Percentiles rank a stretch among this genome's conserved stretches.
Evolutionary conservation across 2,888 invertebrate species (phyloP).

Genomic region (Clepsis dumicolana): DNA sequence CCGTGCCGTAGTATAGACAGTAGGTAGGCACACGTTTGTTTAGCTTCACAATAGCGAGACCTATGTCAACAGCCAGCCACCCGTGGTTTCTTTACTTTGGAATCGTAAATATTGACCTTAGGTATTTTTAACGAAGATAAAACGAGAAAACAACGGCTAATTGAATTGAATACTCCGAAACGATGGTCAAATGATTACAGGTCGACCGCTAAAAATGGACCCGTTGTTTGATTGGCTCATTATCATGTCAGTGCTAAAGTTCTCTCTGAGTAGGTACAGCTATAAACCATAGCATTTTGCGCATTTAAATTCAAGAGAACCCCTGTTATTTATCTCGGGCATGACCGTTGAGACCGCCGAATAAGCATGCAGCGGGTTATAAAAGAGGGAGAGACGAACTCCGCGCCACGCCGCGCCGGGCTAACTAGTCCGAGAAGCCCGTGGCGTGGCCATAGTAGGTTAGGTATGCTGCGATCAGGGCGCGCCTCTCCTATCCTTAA

Average conservation of each 20-base stretch:
- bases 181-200: conserved; percentile 67
- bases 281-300: neutral
- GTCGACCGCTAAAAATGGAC: conserved; percentile 68
- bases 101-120: conserved; percentile 77
- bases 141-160: conserved; percentile 69
- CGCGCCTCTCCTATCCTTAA: conserved; percentile 31
- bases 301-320: neutral
- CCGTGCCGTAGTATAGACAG: conserved; percentile 36
- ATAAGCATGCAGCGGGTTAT: neutral
- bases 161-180: conserved; percentile 67
- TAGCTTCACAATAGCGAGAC: conserved; percentile 50
- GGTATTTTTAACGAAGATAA: conserved; percentile 71
- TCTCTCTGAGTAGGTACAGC: conserved; percentile 9
- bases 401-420: conserved; percentile 47
- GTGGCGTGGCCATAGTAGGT: conserved; percentile 16
- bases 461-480: conserved; percentile 11
- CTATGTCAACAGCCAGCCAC: conserved; percentile 53
- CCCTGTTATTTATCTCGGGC: neutral
- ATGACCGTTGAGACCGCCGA: neutral
- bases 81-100: conserved; percentile 61
- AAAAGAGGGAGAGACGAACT: conserved; percentile 48
- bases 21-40: conserved; percentile 52
- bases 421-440: conserved; percentile 19
- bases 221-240: conserved; percentile 69
- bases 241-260: conserved; percentile 58